A percentile compares a stretch with the other conserved stretches of the same genome.
Evolutionary conservation across 2,888 invertebrate genomes (phyloP).

Genomic region (Galeopsomyia nigrocyanea): DNA sequence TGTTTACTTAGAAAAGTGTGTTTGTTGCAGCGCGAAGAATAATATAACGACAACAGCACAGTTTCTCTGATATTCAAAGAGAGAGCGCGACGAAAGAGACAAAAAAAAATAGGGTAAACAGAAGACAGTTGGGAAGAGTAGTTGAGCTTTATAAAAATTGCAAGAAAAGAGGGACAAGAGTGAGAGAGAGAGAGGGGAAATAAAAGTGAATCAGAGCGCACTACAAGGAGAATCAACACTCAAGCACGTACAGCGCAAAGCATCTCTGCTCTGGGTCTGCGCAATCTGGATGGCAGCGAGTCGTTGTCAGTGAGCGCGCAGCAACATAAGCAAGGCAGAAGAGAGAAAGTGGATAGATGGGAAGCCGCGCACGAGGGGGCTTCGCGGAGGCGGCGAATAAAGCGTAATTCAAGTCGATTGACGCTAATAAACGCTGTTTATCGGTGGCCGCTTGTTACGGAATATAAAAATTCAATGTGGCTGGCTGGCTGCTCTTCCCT

Average conservation of each 20-base stretch:
- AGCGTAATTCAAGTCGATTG: conserved; percentile 59
- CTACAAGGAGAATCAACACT: conserved; percentile 40
- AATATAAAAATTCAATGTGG: conserved; percentile 46
- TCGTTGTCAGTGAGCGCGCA: conserved; percentile 2
- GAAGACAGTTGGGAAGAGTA: too few species aligned
- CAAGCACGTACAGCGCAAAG: conserved; percentile 16
- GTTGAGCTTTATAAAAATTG: too few species aligned
- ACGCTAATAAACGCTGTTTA: conserved; percentile 56
- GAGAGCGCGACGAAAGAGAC: too few species aligned
- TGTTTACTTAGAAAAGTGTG: too few species aligned
- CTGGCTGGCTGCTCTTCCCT: background rate
- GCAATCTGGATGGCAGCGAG: conserved; percentile 27
- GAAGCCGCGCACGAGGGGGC: too few species aligned
- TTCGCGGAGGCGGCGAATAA: conserved; percentile 51
- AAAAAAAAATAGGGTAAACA: too few species aligned
- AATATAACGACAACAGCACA: too few species aligned
- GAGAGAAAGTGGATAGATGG: conserved; percentile 17
- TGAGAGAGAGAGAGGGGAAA: background rate
- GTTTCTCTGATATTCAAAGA: too few species aligned
- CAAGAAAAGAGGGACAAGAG: background rate
- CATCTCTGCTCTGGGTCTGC: conserved; percentile 2
- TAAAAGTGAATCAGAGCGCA: conserved; percentile 1
- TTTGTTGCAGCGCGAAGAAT: too few species aligned
- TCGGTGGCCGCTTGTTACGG: conserved; percentile 43
- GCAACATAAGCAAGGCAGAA: conserved; percentile 3